phyloP scores from a whole-genome alignment of 2,888 invertebrate species.

The Serripes groenlandicus region DNA sequence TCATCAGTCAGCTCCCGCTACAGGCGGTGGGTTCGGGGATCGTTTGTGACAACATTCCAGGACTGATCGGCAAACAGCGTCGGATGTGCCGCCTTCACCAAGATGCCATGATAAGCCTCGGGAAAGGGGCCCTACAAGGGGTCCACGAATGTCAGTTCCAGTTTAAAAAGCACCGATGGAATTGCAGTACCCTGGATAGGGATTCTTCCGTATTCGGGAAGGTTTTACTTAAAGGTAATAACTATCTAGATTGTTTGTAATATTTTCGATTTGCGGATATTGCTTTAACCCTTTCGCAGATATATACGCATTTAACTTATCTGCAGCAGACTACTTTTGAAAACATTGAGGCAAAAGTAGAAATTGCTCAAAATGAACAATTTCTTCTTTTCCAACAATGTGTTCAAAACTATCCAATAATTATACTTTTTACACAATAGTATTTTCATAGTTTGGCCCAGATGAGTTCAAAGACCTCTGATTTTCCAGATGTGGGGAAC shows the following conservation, averaged over 20 bases:
- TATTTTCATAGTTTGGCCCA: too few relatives aligned
- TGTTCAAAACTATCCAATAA: too few relatives aligned
- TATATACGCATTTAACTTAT: too few relatives aligned
- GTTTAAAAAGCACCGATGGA: constrained; percentile 86
- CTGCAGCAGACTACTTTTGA: too few relatives aligned
- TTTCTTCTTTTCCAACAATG: too few relatives aligned
- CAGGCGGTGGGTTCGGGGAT: constrained; percentile 83
- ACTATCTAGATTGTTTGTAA: background rate
- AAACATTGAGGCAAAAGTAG: too few relatives aligned
- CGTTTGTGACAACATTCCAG: constrained; percentile 86
- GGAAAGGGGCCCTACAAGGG: constrained; percentile 85
- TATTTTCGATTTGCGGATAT: too few relatives aligned
- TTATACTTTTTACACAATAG: too few relatives aligned
- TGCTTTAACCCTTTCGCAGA: too few relatives aligned
- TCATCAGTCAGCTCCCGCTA: constrained; percentile 85
- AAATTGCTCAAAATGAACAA: too few relatives aligned
- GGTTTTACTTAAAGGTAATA: constrained; percentile 85
- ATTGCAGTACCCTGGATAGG: constrained; percentile 83
- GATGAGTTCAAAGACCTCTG: too few relatives aligned
- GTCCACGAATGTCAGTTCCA: constrained; percentile 86
- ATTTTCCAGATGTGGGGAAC: too few relatives aligned
- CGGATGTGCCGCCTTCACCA: constrained; percentile 85
- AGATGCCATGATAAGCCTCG: constrained; percentile 85
- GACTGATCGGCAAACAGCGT: constrained; percentile 85
- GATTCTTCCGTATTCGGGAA: constrained; percentile 87